Conservation (phyloP, 2,113 vertebrate genomes). For the Gymnocephalus cernua region DNA sequence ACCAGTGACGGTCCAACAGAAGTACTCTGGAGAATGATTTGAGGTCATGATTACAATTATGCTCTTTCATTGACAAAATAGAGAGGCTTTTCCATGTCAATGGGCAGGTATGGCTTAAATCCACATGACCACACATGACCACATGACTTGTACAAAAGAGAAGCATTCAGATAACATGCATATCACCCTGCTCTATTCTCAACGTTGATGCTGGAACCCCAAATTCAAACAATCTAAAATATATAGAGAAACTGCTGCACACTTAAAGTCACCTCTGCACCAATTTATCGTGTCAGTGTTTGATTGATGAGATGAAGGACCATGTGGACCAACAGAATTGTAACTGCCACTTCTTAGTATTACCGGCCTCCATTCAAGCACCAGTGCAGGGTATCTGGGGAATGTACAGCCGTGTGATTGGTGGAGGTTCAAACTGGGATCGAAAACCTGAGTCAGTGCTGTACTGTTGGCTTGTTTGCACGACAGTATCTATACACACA, state of each 20-base stretch:
- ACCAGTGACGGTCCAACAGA: neutral
- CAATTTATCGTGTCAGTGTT: slow-evolving; percentile 50
- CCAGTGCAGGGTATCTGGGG: slow-evolving; percentile 31
- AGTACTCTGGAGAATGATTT: neutral
- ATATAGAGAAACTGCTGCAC: slow-evolving; percentile 47
- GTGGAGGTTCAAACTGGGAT: slow-evolving; percentile 26
- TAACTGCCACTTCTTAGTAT: slow-evolving; percentile 51
- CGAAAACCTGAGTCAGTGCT: slow-evolving; percentile 34
- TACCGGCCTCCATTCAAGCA: slow-evolving; percentile 21
- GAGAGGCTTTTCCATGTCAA: slow-evolving; percentile 36
- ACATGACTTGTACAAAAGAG: slow-evolving; percentile 6
- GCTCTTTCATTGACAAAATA: slow-evolving; percentile 41
- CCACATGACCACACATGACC: neutral
- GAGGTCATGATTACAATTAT: slow-evolving; percentile 22
- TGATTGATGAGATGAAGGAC: slow-evolving; percentile 67
- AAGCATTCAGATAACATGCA: slow-evolving; percentile 31
- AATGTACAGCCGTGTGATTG: slow-evolving; percentile 36
- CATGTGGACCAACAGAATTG: slow-evolving; percentile 32
- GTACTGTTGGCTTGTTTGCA: slow-evolving; percentile 7
- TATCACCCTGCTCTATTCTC: slow-evolving; percentile 21
- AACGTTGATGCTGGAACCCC: slow-evolving; percentile 11
- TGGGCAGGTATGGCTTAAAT: slow-evolving; percentile 30
- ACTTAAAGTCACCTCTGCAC: slow-evolving; percentile 51
- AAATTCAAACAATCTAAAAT: slow-evolving; percentile 37
- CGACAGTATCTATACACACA: slow-evolving; percentile 23